These are phyloP conservation scores for Dryadula phaetusa DNA, from an alignment of 2,888 invertebrate species.

Conservation along the genomic window DNA sequence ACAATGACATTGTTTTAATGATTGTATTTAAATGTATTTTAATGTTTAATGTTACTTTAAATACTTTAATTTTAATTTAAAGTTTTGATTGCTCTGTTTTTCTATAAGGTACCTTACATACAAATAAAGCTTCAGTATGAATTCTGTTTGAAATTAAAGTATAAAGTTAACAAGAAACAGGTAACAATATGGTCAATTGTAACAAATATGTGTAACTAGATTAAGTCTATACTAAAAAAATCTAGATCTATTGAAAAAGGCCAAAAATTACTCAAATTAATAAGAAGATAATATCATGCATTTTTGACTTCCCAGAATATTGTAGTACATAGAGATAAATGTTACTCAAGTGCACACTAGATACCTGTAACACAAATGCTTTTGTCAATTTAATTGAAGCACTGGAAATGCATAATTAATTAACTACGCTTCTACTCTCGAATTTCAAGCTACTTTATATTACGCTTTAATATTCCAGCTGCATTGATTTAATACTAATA, in stretches of 20 bases:
- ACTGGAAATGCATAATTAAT: background rate
- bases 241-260: too few relatives aligned
- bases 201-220: too few relatives aligned
- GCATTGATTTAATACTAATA: too few relatives aligned
- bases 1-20: slow-evolving; percentile 16
- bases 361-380: background rate
- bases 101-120: background rate
- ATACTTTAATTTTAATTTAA: background rate
- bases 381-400: background rate
- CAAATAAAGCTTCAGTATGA: too few relatives aligned
- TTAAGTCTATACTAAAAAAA: too few relatives aligned
- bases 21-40: background rate
- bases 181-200: too few relatives aligned
- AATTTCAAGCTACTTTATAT: background rate
- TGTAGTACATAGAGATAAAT: background rate
- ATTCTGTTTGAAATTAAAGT: too few relatives aligned
- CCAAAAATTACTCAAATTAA: too few relatives aligned
- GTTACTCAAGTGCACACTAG: background rate
- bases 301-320: too few relatives aligned
- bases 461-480: background rate
- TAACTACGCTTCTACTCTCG: background rate
- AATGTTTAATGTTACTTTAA: background rate
- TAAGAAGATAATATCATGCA: too few relatives aligned
- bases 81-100: background rate
- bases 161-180: too few relatives aligned